Base-by-base conservation (phyloP, 2,888 invertebrate species). In the Galeopsomyia nigrocyanea region DNA sequence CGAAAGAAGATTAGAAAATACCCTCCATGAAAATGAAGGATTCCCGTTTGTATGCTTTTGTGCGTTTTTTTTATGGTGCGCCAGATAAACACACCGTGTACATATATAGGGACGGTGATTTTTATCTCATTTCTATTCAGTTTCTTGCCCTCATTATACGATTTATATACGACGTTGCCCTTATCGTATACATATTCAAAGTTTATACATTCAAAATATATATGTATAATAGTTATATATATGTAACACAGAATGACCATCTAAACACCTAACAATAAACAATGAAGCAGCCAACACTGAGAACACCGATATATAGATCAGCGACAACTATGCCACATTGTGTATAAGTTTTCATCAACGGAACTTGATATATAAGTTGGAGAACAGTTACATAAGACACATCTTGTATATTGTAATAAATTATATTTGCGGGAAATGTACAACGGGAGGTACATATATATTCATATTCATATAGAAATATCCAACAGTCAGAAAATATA, bases 241-340 rank as follows among this genome's bases (percentile, higher is more conserved):
- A 57, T 77, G 80, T 82, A 84, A 84, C 80, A 84, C 82, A 83
- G 79, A 82, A 80, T 84, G 82, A 84, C 82, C 84, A 85, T 26
- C 85, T 85, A 85, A 85, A 85, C 84, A 85, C 84, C 84, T 84
- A 83, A 84, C 82, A 85, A 84, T 82, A 82, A 85, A 84, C 85
- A 85, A 81, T 80, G 65, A 71, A 85, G 82, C 84, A 85, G 82
- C 82, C 83, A 85, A 69, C 85, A 85, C 84, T 81, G 80, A 84
- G 85, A 68, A 85, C 85, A 85, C 78, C 83, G 82, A 85, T 82
- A n/a, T n/a, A 84, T 82, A 84, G 82, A 84, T 83, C 82, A 84
- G 82, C 79, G 82, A 82, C 57, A 83, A 82, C 82, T 82, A 83
- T 81, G 83, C 83, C 81, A 84, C 81, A 83, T 82, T 80, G 82